Evolutionary conservation across 2,113 vertebrate species (phyloP), one percentile per base, ranked within the genome.

Genomic region (Sceloporus undulatus): DNA sequence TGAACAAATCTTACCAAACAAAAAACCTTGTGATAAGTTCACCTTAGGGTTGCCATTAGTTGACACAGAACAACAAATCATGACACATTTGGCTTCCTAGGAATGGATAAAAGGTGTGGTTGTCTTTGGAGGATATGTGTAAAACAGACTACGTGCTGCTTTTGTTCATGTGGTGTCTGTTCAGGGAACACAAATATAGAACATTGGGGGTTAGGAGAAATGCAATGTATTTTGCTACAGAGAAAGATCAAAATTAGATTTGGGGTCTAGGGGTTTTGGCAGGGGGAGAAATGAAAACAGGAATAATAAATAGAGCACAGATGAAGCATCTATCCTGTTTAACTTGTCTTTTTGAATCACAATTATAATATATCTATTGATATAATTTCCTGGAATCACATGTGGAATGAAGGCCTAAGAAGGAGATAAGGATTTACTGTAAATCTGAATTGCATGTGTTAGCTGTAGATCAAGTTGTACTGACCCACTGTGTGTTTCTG

Each of bases 261-360:
- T 91, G 13, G 27, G 11, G 76, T 1, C 48, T 90, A 87, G 42
- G 9, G n/a, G 78, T 74, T 59, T 59, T 42, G 82, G 73, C 11
- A 5, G 68, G 87, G 78, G 66, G 85, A 90, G 73, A 88, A 87
- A 88, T 48, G 83, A 89, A 92, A 38, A 1, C 40, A 56, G 80
- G 10, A 89, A 84, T 82, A 82, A 84, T 56, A 81, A 2, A 52
- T 0, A 59, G 1, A 89, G 1, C 0, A 0, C 40, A 84, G 79
- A 48, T 71, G 52, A 78, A 65, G 76, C 1, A 38, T 70, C 52
- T 88, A 1, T 70, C 40, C 89, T 48, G 54, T 54, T 66, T 70
- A 70, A 56, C 73, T 70, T 81, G 78, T 86, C 59, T 68, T 34
- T 78, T 59, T 65, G 1, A 0, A 0, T 83, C 56, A 85, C 66